Conservation (phyloP, 2,888 invertebrate species). For the Calliphora vomitoria region DNA sequence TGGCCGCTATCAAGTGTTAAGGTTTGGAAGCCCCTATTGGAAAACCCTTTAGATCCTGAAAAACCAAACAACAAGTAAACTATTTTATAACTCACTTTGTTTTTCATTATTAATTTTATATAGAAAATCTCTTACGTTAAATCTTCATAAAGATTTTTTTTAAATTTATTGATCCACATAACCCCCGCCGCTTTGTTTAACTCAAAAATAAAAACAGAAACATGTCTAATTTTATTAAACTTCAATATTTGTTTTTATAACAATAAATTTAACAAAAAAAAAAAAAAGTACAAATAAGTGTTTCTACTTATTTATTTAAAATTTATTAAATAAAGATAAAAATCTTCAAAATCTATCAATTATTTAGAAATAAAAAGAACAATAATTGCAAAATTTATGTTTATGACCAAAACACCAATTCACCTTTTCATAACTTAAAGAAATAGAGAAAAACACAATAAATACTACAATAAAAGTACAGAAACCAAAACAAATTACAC, state of each 20-base stretch:
- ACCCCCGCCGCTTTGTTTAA: slow-evolving; percentile 2
- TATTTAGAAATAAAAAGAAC: slow-evolving; percentile 50
- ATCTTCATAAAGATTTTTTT: background rate
- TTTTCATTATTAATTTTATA: too few species aligned
- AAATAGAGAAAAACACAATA: slow-evolving; percentile 7
- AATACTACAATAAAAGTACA: background rate
- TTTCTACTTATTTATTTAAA: slow-evolving; percentile 47
- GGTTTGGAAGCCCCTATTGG: too few species aligned
- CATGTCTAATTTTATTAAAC: slow-evolving; percentile 34
- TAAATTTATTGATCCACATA: background rate
- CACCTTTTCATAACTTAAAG: slow-evolving; percentile 51
- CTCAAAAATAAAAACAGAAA: slow-evolving; percentile 25
- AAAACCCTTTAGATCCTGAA: too few species aligned
- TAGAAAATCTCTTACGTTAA: too few species aligned
- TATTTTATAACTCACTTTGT: too few species aligned
- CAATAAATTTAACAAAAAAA: slow-evolving; percentile 40
- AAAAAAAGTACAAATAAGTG: background rate
- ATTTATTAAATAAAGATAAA: slow-evolving; percentile 63
- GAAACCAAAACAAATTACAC: slow-evolving; percentile 8
- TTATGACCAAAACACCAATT: slow-evolving; percentile 55
- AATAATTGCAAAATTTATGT: slow-evolving; percentile 63
- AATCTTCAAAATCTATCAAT: slow-evolving; percentile 65
- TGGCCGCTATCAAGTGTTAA: too few species aligned
- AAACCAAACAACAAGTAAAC: too few species aligned
- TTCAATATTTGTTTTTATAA: slow-evolving; percentile 45